A percentile compares a stretch with the other conserved stretches of the same genome.
Evolutionary conservation across 2,797 vertebrate species (phyloP).

Genomic region (Enteromius trimaculatus): DNA sequence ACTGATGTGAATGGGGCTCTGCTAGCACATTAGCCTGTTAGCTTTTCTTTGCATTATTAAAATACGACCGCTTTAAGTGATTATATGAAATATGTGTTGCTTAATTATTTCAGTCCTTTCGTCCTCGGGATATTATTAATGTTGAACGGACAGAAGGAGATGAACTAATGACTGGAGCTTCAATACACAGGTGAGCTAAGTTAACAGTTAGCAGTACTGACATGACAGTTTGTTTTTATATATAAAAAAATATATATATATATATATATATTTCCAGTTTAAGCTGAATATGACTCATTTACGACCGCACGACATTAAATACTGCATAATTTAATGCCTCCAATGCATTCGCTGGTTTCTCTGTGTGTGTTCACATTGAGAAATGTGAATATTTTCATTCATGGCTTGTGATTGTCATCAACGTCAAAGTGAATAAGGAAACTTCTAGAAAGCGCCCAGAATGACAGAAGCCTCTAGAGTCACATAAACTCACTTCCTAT

Average conservation of each 20-base stretch:
- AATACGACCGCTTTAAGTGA: neutral
- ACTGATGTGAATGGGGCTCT: neutral
- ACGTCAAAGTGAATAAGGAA: constrained; percentile 23
- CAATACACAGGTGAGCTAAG: constrained; percentile 27
- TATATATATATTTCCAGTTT: neutral
- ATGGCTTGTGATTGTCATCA: neutral
- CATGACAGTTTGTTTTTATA: neutral
- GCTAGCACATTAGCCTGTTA: constrained; percentile 38
- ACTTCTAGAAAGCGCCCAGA: constrained; percentile 35
- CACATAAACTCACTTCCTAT: neutral
- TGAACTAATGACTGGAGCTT: constrained; percentile 47
- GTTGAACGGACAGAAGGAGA: constrained; percentile 7
- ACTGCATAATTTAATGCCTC: too few relatives aligned
- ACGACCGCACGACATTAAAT: neutral
- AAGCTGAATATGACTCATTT: neutral
- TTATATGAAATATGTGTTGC: neutral
- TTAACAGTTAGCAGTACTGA: constrained; percentile 4
- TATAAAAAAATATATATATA: neutral
- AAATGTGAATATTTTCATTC: neutral
- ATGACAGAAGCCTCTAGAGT: neutral
- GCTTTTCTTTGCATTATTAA: neutral
- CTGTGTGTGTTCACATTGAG: neutral
- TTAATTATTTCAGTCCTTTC: constrained; percentile 13
- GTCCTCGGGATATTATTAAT: neutral
- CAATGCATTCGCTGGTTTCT: neutral